These are phyloP conservation scores for Athrips mouffetella DNA, from an alignment of 2,888 invertebrate species.

Conservation along the genomic window DNA sequence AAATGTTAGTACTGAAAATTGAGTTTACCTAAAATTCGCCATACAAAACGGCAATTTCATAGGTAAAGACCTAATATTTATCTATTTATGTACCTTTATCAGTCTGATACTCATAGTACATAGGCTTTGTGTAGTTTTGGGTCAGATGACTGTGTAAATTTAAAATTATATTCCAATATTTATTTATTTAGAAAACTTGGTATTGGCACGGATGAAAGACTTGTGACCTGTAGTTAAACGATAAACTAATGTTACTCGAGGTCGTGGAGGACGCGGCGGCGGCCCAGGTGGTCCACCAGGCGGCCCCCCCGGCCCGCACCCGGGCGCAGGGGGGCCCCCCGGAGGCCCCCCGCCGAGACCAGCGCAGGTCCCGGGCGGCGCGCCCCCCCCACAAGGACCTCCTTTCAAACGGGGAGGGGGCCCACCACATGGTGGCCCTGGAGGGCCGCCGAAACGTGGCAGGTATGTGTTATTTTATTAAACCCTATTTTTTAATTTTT, in stretches of 20 bases:
- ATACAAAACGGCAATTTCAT: no score
- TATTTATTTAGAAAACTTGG: no score
- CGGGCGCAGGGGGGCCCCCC: constrained; percentile 19
- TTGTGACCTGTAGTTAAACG: no score
- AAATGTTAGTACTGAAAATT: no score
- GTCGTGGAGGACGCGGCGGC: constrained; percentile 54
- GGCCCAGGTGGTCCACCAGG: constrained; percentile 45
- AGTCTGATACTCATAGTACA: no score
- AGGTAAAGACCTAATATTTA: no score
- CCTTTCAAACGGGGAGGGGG: constrained; percentile 61
- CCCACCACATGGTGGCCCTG: constrained; percentile 54
- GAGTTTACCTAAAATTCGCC: no score
- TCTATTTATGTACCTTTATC: no score
- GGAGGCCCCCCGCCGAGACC: constrained; percentile 29
- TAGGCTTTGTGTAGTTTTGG: no score
- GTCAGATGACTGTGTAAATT: no score
- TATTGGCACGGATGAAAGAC: no score
- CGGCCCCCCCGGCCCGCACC: constrained; percentile 28
- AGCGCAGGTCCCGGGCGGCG: constrained; percentile 28
- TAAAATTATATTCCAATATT: no score
- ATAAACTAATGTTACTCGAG: constrained; percentile 20
- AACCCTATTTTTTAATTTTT: neutral
- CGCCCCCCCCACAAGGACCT: constrained; percentile 29
- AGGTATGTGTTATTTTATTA: constrained; percentile 37
- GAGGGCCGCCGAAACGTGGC: constrained; percentile 65